Conservation (phyloP, 2,113 vertebrate genomes). For the Peromyscus leucopus region DNA sequence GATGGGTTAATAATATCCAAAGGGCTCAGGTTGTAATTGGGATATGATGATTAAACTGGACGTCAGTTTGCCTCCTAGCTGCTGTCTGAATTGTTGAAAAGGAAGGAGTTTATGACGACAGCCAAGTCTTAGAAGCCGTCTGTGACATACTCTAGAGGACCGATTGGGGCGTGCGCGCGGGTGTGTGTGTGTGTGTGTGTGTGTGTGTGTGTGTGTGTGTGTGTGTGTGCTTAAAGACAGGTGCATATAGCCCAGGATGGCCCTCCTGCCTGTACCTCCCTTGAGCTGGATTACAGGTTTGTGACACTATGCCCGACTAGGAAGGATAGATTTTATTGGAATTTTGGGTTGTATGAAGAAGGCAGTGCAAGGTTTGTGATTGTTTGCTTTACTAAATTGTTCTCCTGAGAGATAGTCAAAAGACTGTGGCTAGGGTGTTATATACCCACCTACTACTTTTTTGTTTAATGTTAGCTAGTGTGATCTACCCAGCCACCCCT, state of each 20-base stretch:
- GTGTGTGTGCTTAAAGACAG: background rate
- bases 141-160: background rate
- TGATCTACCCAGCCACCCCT: background rate
- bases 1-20: background rate
- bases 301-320: background rate
- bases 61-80: background rate
- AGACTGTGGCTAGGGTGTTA: background rate
- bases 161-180: too few relatives aligned
- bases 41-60: background rate
- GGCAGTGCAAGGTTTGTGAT: background rate
- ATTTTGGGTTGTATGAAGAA: background rate
- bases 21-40: background rate
- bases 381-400: background rate
- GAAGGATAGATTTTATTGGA: slow-evolving; percentile 2
- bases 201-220: too few relatives aligned
- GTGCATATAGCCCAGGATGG: too few relatives aligned
- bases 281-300: background rate
- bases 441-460: background rate
- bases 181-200: too few relatives aligned
- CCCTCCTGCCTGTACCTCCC: background rate
- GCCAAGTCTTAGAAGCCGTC: background rate
- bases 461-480: background rate
- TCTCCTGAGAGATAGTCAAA: background rate
- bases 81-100: background rate
- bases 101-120: background rate